These are phyloP conservation scores for Zeugodacus cucurbitae DNA, from an alignment of 1,140 invertebrate species.

Conservation along the genomic window DNA sequence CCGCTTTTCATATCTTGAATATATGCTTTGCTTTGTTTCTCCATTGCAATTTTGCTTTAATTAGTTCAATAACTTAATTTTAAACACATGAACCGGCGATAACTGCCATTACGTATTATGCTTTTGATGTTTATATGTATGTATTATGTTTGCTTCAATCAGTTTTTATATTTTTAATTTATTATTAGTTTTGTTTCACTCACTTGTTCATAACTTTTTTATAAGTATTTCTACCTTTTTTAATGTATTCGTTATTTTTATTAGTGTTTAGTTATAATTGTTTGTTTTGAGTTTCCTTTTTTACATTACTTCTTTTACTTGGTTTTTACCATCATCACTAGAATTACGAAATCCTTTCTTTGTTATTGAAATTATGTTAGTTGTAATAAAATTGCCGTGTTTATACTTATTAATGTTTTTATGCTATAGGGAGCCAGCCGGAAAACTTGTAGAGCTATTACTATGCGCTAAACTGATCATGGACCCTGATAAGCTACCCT, in stretches of 20 bases:
- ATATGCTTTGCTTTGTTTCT: slow-evolving; percentile 42
- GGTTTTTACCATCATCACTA: slow-evolving; percentile 45
- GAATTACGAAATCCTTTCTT: slow-evolving; percentile 41
- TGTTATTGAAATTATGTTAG: slow-evolving; percentile 25
- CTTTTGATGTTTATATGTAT: slow-evolving; percentile 38
- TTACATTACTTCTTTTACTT: slow-evolving; percentile 43
- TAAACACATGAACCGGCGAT: slow-evolving; percentile 3
- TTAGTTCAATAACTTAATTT: slow-evolving; percentile 14
- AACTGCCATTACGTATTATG: slow-evolving; percentile 19
- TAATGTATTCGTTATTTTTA: neutral
- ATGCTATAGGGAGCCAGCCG: slow-evolving; percentile 83
- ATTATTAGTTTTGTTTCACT: neutral
- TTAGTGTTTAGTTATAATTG: neutral
- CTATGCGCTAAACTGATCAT: slow-evolving; percentile 94
- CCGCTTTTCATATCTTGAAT: slow-evolving; percentile 43
- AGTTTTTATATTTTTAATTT: neutral
- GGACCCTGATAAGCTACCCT: slow-evolving; percentile 90
- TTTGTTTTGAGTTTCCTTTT: neutral
- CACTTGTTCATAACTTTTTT: slow-evolving; percentile 7
- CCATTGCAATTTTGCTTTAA: slow-evolving; percentile 1
- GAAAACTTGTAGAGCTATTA: slow-evolving; percentile 90
- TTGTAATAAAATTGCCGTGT: slow-evolving; percentile 24
- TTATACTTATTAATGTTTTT: slow-evolving; percentile 50
- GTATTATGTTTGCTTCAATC: neutral
- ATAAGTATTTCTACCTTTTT: no score